These are phyloP conservation scores for Brachionus calyciflorus DNA, from an alignment of 1,140 invertebrate species.

Conservation along the genomic window DNA sequence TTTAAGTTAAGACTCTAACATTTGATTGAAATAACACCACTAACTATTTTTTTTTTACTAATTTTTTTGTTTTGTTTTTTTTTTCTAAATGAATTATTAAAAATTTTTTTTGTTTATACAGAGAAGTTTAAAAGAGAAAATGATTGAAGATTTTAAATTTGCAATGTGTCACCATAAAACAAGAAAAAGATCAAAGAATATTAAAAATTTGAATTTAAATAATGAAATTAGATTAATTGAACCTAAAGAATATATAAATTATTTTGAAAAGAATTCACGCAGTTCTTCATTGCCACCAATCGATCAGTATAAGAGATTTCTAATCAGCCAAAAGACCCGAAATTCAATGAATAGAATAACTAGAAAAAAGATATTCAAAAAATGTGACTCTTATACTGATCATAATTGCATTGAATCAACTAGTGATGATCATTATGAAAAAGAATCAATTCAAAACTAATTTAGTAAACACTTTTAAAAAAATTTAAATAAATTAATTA, in stretches of 20 bases:
- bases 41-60: background rate
- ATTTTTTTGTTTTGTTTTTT: background rate
- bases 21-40: too few relatives aligned
- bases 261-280: background rate
- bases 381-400: too few relatives aligned
- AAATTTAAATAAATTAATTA: too few relatives aligned
- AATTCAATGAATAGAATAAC: too few relatives aligned
- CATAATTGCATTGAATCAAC: too few relatives aligned
- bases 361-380: too few relatives aligned
- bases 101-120: constrained; percentile 1
- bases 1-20: background rate
- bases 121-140: constrained; percentile 30
- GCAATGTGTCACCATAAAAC: constrained; percentile 42
- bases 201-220: constrained; percentile 4
- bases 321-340: background rate
- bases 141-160: constrained; percentile 36
- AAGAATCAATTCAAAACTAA: too few relatives aligned
- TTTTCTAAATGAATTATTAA: background rate
- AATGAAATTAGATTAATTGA: constrained; percentile 27
- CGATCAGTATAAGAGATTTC: background rate
- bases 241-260: constrained; percentile 17
- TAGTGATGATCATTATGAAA: too few relatives aligned
- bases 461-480: too few relatives aligned
- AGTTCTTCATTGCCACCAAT: constrained; percentile 8
- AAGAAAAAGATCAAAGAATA: background rate